Conservation (phyloP, 2,797 vertebrate genomes). For the Tarsius wallacei region DNA sequence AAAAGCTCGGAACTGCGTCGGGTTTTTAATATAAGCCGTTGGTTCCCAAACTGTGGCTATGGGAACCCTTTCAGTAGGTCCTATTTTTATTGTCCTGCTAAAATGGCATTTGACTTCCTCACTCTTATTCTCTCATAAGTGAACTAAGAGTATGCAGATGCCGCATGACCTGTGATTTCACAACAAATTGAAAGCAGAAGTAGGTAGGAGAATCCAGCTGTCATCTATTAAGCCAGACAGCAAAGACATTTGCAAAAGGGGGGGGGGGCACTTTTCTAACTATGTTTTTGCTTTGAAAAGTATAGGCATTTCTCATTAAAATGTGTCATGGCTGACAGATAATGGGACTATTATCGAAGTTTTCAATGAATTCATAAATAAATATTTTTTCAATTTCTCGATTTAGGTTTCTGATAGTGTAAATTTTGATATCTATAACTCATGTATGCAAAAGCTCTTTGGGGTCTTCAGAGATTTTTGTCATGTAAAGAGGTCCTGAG, state of each 20-base stretch:
- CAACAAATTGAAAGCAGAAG: not conserved
- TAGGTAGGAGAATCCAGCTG: too few relatives aligned
- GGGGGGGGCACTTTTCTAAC: not conserved
- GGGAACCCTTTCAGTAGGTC: rapidly evolving
- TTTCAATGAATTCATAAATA: not conserved
- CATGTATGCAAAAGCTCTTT: not conserved
- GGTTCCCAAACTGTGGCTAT: not conserved
- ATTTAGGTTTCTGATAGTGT: not conserved
- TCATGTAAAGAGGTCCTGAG: not conserved
- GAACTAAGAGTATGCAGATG: not conserved
- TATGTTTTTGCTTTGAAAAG: not conserved
- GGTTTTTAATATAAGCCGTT: not conserved
- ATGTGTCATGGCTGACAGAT: not conserved
- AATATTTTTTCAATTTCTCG: not conserved
- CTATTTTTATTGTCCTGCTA: not conserved
- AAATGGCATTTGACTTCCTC: not conserved
- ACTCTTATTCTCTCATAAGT: not conserved
- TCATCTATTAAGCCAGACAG: not conserved
- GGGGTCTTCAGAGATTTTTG: not conserved
- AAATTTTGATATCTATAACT: not conserved
- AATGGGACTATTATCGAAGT: not conserved
- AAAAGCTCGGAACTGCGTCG: not conserved
- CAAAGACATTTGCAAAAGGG: not conserved
- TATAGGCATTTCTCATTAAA: not conserved
- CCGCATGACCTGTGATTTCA: not conserved